Evolutionary conservation across 2,797 vertebrate genomes (phyloP).

Genomic region (Chaetophractus vellerosus): DNA sequence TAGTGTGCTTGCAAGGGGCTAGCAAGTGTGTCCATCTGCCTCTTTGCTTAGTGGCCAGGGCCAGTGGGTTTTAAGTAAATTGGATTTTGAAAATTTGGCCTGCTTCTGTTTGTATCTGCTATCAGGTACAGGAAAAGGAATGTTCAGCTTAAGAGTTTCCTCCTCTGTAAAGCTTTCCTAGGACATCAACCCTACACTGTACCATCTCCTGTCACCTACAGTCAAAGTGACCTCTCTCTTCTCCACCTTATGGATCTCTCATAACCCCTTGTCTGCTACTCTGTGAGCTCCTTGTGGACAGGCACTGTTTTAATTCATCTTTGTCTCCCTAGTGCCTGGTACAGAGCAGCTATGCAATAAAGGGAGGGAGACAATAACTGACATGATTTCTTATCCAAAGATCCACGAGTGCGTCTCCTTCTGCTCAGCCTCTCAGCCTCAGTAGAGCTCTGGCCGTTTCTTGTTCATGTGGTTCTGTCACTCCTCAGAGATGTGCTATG

Average conservation of each 20-base stretch:
- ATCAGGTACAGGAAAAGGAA: not conserved
- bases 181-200: not conserved
- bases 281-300: not conserved
- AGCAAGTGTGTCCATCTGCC: not conserved
- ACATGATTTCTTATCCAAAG: not conserved
- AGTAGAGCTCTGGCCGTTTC: not conserved
- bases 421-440: not conserved
- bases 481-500: not conserved
- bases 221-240: not conserved
- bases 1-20: not conserved
- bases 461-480: not conserved
- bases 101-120: not conserved
- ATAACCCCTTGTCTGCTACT: not conserved
- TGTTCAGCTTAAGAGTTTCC: not conserved
- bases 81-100: not conserved
- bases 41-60: constrained; percentile 9
- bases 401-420: not conserved
- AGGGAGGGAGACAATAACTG: not conserved
- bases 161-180: not conserved
- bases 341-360: not conserved
- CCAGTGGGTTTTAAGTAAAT: not conserved
- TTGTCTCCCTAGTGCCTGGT: not conserved
- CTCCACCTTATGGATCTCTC: not conserved
- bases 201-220: not conserved
- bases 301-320: not conserved